Evolutionary conservation across 2,797 vertebrate species (phyloP), one percentile per base, ranked within the genome.

Genomic region (Acipenser oxyrinchus): DNA sequence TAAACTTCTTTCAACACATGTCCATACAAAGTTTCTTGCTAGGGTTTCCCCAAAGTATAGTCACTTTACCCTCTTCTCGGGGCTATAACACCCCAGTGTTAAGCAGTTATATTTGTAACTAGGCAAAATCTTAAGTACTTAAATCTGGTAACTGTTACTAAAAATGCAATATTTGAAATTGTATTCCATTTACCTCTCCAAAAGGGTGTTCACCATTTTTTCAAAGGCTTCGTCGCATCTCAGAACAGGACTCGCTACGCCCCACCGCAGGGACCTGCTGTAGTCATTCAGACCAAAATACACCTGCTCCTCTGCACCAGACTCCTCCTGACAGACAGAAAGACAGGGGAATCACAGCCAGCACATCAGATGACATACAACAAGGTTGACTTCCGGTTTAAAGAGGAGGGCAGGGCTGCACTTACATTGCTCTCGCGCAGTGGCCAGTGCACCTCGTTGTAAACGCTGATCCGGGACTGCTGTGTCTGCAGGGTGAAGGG

Each of bases 211-310:
- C 77, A 97, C 95, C 96, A 99, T 99, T 84, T 94, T 96, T 86
- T 99, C 96, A 73, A 97, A 99, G 0, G 96, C 95, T 68, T 99
- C 94, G 51, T 99, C 97, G 71, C 93, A 98, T 72, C 94, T 91
- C 72, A 99, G 79, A 67, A 99, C 94, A 13, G 97, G 96, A 77
- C 95, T 98, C 62, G 93, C 95, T 78, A 98, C 88, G 49, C 95
- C 96, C 96, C 96, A 99, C 70, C 95, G 94, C 69, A 99, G 86
- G 52, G 95, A 99, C 73, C 87, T 90, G 85, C 93, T 95, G 84
- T 97, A 99, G 78, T 97, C 92, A 68, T 88, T 92, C 81, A 98
- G 84, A 65, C 97, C 96, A 53, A 99, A 99, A 83, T 99, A 99
- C 5, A 93, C 68, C 74, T 93, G 84, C 62, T 94, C 92, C 55